phyloP scores from a whole-genome alignment of 2,888 invertebrate species.

The Phyllotreta striolata region DNA sequence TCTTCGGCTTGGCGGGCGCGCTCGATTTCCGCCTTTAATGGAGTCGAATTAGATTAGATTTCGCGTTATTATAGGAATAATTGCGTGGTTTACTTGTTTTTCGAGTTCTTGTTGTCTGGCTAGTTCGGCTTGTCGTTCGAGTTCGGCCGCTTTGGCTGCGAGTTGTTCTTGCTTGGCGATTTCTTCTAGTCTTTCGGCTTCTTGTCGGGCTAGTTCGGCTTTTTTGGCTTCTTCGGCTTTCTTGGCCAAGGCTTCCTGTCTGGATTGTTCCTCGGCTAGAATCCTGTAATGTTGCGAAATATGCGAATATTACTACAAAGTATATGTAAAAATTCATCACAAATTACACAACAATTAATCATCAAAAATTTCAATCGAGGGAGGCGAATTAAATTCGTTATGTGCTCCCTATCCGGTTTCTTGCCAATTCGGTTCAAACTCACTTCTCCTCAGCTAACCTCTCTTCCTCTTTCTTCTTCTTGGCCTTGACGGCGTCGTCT shows the following conservation, averaged over 20 bases:
- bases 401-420: too few relatives aligned
- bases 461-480: slow-evolving; percentile 68
- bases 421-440: slow-evolving; percentile 43
- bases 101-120: slow-evolving; percentile 57
- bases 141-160: slow-evolving; percentile 57
- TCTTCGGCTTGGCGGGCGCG: slow-evolving; percentile 64
- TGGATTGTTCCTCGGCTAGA: slow-evolving; percentile 66
- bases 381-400: too few relatives aligned
- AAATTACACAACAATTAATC: too few relatives aligned
- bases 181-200: slow-evolving; percentile 59
- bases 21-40: slow-evolving; percentile 62
- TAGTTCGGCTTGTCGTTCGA: slow-evolving; percentile 58
- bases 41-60: slow-evolving; percentile 20
- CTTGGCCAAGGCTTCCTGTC: slow-evolving; percentile 63
- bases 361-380: too few relatives aligned
- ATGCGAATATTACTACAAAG: too few relatives aligned
- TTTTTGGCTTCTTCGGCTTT: slow-evolving; percentile 62
- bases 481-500: slow-evolving; percentile 64
- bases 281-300: too few relatives aligned
- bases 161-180: slow-evolving; percentile 56
- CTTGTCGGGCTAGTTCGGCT: slow-evolving; percentile 64
- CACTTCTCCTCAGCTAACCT: slow-evolving; percentile 68
- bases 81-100: slow-evolving; percentile 49
- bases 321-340: too few relatives aligned
- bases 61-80: too few relatives aligned